Evolutionary conservation across 2,888 invertebrate genomes (phyloP).

Genomic region (Mesochorus sp.): DNA sequence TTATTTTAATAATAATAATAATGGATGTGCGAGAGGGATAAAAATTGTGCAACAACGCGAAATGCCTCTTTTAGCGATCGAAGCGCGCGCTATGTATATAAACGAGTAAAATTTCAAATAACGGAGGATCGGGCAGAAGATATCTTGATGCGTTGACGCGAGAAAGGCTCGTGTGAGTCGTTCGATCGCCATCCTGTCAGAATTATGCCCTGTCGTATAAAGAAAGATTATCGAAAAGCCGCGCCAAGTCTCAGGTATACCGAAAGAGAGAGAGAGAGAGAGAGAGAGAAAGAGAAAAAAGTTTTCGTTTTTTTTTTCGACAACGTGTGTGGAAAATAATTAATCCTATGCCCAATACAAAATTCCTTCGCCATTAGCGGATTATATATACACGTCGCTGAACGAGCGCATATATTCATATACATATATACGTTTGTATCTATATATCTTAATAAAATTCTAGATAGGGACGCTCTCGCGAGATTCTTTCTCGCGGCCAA

Average conservation of each 20-base stretch:
- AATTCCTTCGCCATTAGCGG: conserved; percentile 45
- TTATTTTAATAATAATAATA: neutral
- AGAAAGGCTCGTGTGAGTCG: conserved; percentile 13
- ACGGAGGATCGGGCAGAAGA: neutral
- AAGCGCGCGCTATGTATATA: neutral
- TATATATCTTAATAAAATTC: conserved; percentile 19
- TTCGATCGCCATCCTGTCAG: conserved; percentile 37
- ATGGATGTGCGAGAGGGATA: neutral
- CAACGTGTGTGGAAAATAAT: conserved; percentile 66
- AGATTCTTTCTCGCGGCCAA: conserved; percentile 14
- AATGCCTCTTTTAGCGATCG: too few species aligned
- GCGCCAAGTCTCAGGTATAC: conserved; percentile 15
- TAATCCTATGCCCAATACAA: conserved; percentile 64
- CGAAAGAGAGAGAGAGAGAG: neutral
- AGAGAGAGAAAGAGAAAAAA: neutral
- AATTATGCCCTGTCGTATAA: neutral
- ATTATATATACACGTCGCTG: conserved; percentile 52
- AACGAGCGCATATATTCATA: neutral
- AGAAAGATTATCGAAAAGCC: conserved; percentile 42
- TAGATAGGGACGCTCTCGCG: conserved; percentile 22
- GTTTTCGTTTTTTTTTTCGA: conserved; percentile 18
- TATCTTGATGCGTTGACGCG: conserved; percentile 9
- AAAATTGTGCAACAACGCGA: neutral
- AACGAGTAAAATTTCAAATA: conserved; percentile 8
- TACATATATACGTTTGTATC: neutral